These are phyloP conservation scores for Panagrolaimus sp. DNA, from an alignment of 1,140 invertebrate species.

Conservation along the genomic window DNA sequence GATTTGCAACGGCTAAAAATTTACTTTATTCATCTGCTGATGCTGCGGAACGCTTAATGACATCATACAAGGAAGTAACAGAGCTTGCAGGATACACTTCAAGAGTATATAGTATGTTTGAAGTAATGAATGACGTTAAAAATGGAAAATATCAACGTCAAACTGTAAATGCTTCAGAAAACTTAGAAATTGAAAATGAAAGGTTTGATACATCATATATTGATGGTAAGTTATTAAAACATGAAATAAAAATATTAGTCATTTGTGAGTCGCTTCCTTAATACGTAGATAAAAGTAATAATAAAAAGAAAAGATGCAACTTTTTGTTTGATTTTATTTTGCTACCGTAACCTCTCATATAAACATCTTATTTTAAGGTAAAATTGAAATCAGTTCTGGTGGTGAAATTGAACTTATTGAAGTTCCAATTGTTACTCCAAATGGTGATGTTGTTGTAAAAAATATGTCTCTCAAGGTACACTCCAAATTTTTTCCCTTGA, in stretches of 20 bases:
- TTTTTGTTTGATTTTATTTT: no score
- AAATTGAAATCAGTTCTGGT: conserved; percentile 63
- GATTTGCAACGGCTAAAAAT: conserved; percentile 90
- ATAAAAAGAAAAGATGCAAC: no score
- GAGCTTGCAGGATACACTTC: conserved; percentile 85
- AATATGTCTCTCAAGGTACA: conserved; percentile 83
- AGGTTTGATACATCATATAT: conserved; percentile 31
- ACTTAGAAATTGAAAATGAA: conserved; percentile 52
- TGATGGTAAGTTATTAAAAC: not conserved
- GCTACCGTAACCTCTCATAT: no score
- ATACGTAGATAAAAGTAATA: no score
- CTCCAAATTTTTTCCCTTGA: no score
- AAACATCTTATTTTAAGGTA: no score
- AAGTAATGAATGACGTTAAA: conserved; percentile 79
- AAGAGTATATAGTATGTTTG: conserved; percentile 79
- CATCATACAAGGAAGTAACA: conserved; percentile 87
- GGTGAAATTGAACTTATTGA: conserved; percentile 82
- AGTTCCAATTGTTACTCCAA: conserved; percentile 90
- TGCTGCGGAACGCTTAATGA: conserved; percentile 83
- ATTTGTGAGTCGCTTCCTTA: no score
- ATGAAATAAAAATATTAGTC: not conserved
- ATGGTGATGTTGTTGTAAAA: conserved; percentile 85
- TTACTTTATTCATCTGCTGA: conserved; percentile 84
- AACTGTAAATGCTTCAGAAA: conserved; percentile 1
- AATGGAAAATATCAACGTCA: conserved; percentile 61